phyloP scores from a whole-genome alignment of 2,797 vertebrate genomes.

The Carduelis carduelis region DNA sequence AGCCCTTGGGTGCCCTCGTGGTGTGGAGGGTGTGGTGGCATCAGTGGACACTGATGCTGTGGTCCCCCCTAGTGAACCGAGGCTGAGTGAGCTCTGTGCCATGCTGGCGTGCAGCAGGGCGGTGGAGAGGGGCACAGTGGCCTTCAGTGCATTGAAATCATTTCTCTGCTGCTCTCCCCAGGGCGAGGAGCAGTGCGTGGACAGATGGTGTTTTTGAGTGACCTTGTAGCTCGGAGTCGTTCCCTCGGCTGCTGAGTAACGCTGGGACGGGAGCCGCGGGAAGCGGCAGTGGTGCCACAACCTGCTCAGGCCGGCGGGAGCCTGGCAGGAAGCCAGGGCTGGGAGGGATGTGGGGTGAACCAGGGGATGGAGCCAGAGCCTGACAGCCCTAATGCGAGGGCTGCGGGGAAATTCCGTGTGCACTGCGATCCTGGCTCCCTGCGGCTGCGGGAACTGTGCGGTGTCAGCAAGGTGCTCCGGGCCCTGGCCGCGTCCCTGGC shows the following conservation, averaged over 20 bases:
- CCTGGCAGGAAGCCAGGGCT: neutral
- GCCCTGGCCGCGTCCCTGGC: fast-evolving
- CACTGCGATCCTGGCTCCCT: fast-evolving
- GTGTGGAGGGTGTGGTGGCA: no score
- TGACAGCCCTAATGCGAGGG: fast-evolving
- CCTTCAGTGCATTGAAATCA: neutral
- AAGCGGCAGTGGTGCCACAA: slow-evolving; percentile 2
- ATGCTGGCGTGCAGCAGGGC: neutral
- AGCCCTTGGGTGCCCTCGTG: neutral
- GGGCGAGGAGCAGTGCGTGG: neutral
- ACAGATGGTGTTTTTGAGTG: slow-evolving; percentile 67
- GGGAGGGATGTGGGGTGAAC: neutral
- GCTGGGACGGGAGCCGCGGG: neutral
- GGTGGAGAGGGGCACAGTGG: fast-evolving
- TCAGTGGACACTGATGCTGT: neutral
- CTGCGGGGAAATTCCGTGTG: neutral
- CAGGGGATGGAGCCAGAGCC: neutral
- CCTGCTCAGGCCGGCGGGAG: neutral
- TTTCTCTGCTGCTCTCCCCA: neutral
- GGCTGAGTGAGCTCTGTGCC: neutral
- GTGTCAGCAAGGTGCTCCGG: fast-evolving
- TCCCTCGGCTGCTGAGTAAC: slow-evolving; percentile 21
- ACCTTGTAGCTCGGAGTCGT: slow-evolving; percentile 38
- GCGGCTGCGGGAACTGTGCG: fast-evolving
- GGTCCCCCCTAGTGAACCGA: fast-evolving